Conservation (phyloP, 2,113 vertebrate genomes). For the Paramormyrops kingsleyae region DNA sequence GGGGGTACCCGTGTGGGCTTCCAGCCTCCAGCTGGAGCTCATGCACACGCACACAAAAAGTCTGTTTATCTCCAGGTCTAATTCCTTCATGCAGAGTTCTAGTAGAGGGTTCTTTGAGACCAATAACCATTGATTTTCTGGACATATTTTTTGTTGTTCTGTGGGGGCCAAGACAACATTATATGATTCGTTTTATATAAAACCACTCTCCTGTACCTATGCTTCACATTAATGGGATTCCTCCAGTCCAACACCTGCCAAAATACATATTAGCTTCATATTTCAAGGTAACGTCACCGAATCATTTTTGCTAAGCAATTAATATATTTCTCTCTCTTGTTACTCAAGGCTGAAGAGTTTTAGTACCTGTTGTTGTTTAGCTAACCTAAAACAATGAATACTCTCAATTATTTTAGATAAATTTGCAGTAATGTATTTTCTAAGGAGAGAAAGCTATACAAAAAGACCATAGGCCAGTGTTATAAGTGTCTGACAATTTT, state of each 20-base stretch:
- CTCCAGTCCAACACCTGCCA: neutral
- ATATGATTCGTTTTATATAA: neutral
- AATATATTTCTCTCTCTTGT: neutral
- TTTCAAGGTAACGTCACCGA: neutral
- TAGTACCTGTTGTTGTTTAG: neutral
- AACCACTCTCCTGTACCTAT: too few species aligned
- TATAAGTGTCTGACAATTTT: neutral
- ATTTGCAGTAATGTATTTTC: neutral
- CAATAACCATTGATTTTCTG: neutral
- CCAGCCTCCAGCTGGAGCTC: neutral
- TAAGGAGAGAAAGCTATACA: neutral
- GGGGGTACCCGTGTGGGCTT: neutral
- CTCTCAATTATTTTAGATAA: neutral
- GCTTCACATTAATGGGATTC: neutral
- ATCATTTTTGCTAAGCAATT: neutral
- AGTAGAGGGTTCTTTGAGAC: neutral
- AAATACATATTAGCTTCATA: neutral
- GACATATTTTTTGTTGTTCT: neutral
- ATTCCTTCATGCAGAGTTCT: neutral
- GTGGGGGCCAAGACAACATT: neutral
- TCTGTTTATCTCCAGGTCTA: neutral
- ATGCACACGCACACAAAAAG: neutral
- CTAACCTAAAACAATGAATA: neutral
- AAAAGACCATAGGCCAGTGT: neutral
- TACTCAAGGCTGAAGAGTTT: neutral